Base-by-base conservation (phyloP, 2,113 vertebrate genomes). In the Papio anubis region DNA sequence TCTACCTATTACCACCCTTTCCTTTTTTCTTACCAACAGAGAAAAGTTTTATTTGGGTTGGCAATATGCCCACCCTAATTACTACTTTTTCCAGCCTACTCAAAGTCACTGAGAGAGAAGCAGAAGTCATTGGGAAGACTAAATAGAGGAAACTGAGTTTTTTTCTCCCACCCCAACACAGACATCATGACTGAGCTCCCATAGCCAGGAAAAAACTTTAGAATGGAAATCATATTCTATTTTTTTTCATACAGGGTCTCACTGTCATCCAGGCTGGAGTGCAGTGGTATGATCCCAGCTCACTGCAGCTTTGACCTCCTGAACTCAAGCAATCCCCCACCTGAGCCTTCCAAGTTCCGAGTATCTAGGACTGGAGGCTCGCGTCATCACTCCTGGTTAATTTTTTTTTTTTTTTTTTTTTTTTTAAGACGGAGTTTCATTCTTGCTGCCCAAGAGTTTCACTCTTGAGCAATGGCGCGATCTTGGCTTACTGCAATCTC, bases 141-240 rank as follows among this genome's bases (percentile, higher is more conserved):
- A 38, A 38, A 30, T 0, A 52, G 30, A 52, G 64, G 43, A 72
- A 90, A 64, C 4, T 3, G 43, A 35, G 57, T 43, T 43, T 16
- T 16, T 73, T 52, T 18, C 10, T n/a, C 55, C 23, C 18, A 38
- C 23, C 18, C 43, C 40, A 16, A n/a, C 14, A 3, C 9, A 6
- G 72, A 16, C 2, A 30, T 38, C 43, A 13, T 1, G 6, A 8
- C 68, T 25, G 1, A 55, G 50, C 55, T 73, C 76, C 66, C 2
- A 6, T 2, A 79, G 61, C 25, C 66, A 59, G 17, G 73, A 45
- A 23, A 38, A 48, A 2, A 7, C 21, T 2, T 8, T 20, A 50
- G n/a, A 4, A 5, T 30, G 27, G 32, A 32, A 48, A 30, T 25
- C 18, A 1, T 0, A 3, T 55, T 70, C 66, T 2, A 3, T 32